These are phyloP conservation scores for Cynodonichthys magdalenae DNA, from an alignment of 2,797 vertebrate species.

Conservation along the genomic window DNA sequence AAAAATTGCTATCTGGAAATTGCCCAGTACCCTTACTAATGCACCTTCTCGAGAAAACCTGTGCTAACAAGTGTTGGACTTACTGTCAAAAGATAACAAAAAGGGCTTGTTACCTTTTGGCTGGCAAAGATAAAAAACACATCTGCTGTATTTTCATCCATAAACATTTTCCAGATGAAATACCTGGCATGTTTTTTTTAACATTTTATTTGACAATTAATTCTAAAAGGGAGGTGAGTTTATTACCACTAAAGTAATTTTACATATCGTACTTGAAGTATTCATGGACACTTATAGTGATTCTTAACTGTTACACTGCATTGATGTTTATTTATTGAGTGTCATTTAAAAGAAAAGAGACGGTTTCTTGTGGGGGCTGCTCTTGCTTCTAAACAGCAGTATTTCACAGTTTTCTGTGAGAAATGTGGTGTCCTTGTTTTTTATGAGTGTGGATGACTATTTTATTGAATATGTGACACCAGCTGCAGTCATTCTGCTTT, in stretches of 20 bases:
- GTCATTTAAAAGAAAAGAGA: not conserved
- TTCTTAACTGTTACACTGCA: not conserved
- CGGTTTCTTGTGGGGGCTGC: slow-evolving; percentile 6
- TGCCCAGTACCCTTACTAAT: too few species aligned
- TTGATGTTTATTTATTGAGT: slow-evolving; percentile 1
- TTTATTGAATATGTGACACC: slow-evolving; percentile 69
- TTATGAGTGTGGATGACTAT: slow-evolving; percentile 60
- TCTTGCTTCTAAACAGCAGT: slow-evolving; percentile 28
- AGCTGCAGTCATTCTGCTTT: slow-evolving; percentile 50
- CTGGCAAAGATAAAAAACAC: too few species aligned
- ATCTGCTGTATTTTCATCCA: too few species aligned
- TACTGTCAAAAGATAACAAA: too few species aligned
- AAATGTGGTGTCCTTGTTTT: slow-evolving; percentile 60
- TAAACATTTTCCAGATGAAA: too few species aligned
- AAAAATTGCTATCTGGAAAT: too few species aligned
- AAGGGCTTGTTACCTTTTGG: too few species aligned
- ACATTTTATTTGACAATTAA: too few species aligned
- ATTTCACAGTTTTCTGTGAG: slow-evolving; percentile 44
- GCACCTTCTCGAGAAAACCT: too few species aligned
- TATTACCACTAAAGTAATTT: not conserved
- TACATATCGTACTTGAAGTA: not conserved
- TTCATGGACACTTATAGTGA: not conserved
- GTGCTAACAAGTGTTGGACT: too few species aligned
- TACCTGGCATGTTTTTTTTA: too few species aligned
- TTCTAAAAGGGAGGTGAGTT: too few species aligned